Evolutionary conservation across 2,113 vertebrate species (phyloP), one percentile per base, ranked within the genome.

Genomic region (Bambusicola thoracicus): DNA sequence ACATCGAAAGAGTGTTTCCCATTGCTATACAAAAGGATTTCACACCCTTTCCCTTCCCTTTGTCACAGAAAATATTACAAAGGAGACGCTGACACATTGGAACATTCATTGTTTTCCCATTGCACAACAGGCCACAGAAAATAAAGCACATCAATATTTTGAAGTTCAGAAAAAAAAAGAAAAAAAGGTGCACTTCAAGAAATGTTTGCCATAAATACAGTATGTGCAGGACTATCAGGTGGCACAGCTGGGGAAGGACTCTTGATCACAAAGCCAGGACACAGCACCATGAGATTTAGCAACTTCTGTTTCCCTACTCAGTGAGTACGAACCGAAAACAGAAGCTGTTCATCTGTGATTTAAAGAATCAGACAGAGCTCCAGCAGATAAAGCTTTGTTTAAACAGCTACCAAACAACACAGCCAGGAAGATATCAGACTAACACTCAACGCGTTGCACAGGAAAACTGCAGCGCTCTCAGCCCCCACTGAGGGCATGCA

Each of bases 121-220:
- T 90, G 81, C 44, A 32, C 69, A 76, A 93, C 72, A 90, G 95
- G 91, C 89, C 89, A 93, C 87, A 53, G 72, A 89, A 96, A 95
- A 91, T 93, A 96, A 91, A 96, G 88, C 87, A 95, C 86, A 89
- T 92, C 63, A 36, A 93, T 59, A 38, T 48, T 63, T 87, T 32
- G n/a, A 82, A 68, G 46, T 81, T 85, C 69, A 85, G 56, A 68
- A 90, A 43, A 69, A 59, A 49, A 49, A 49, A 83, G 62, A 56
- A 68, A 24, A 53, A 61, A 91, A 90, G 69, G n/a, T 82, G 81
- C 81, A 74, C 88, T 95, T 94, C 1, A 65, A 93, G 83, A 94
- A 68, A 41, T 59, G 72, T 92, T 88, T 74, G 68, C 94, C 61
- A 49, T 93, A 91, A 92, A 79, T 80, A 94, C 70, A 83, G 3